Evolutionary conservation across 2,113 vertebrate species (phyloP), one percentile per base, ranked within the genome.

Genomic region (Neoarius graeffei): DNA sequence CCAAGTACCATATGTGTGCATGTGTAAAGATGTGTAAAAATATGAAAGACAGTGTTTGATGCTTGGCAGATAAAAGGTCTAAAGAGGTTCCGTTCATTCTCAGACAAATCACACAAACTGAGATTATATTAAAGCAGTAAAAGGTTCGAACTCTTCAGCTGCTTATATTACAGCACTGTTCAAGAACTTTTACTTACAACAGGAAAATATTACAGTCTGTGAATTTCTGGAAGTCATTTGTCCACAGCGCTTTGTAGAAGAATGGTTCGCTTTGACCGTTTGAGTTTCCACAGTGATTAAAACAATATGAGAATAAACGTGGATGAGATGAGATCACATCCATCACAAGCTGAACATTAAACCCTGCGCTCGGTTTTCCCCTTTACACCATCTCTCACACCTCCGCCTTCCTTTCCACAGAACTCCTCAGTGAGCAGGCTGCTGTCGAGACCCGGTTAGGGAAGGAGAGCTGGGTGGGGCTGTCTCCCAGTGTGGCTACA

Each of bases 341-440:
- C 35, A 1, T 20, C 15, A 50, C 5, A 50, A 27, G 52, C 76
- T 4, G 7, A 30, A 48, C 35, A 48, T 62, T 1, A 82, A 82
- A 81, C 42, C 30, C 9, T 80, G 54, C 30, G 9, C 30, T 20
- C 4, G 10, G 30, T 82, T n/a, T 76, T 84, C 83, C 25, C 74
- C 73, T 50, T 7, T 23, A 64, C 25, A 74, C 35, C 71, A 80
- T 87, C 88, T 86, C 87, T 88, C 84, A 84, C 86, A 48, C 27
- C 71, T 71, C 0, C 27, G 56, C 83, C 85, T 89, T 88, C 71
- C 73, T 52, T 60, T 48, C 57, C 23, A 83, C 88, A 93, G 91
- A 91, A 93, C 89, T 92, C 91, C 87, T 88, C 7, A 71, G 20
- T 27, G 64, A 25, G 20, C 1, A 6, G 10, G 54, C 73, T 25